Evolutionary conservation across 64 coral and sea anemone genomes (phyloP), one percentile per base, ranked within the genome.

Genomic region (Pocillopora damicornis): DNA sequence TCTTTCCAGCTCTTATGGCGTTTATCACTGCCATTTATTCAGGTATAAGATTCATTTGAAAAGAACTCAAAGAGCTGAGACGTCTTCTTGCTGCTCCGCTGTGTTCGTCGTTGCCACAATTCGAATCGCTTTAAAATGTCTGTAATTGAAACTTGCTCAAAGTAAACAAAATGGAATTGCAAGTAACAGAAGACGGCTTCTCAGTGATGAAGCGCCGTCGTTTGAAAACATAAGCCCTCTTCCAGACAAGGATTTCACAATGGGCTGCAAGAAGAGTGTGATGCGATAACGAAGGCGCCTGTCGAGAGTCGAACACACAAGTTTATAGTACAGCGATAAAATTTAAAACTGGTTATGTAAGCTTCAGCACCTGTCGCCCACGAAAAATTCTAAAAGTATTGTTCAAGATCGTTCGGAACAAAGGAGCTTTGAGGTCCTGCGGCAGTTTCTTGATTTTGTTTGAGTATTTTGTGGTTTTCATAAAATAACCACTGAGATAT

Each of bases 221-320:
- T n/a, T n/a, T n/a, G n/a, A n/a, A n/a, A n/a, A n/a, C n/a, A n/a
- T n/a, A n/a, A n/a, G n/a, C n/a, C n/a, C n/a, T n/a, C n/a, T n/a
- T n/a, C n/a, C n/a, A n/a, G n/a, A n/a, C n/a, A n/a, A n/a, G n/a
- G 96, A 98, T 93, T 98, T 98, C 15, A 79, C 76, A 0, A 34
- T 61, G 69, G 79, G 78, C 13, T 80, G 88, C 45, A 86, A 93
- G 34, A 96, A 96, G 56, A 79, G 77, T 26, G 66, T 76, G 14
- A 90, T 88, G 9, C 91, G 91, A 9, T 86, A 91, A 71, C 87
- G 91, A 20, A 92, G n/a, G n/a, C n/a, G n/a, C n/a, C n/a, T n/a
- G n/a, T n/a, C n/a, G n/a, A n/a, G n/a, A n/a, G n/a, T n/a, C n/a
- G n/a, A n/a, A n/a, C n/a, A n/a, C n/a, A n/a, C n/a, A n/a, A n/a